A percentile compares a stretch with the other conserved stretches of the same genome.
Evolutionary conservation across 1,140 invertebrate genomes (phyloP).

Genomic region (Aphidius gifuensis): DNA sequence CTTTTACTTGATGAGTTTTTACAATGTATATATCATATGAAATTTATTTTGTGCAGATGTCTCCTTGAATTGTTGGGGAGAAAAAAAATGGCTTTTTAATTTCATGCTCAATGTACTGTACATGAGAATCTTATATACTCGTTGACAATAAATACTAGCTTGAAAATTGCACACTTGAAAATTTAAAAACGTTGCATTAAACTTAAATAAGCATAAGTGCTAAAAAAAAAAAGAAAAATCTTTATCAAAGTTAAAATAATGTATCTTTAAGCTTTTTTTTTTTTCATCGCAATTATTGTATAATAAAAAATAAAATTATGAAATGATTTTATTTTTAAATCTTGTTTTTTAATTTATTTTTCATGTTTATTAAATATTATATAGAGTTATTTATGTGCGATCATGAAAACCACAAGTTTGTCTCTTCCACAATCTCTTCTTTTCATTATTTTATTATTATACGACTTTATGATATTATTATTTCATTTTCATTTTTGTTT

Average conservation of each 20-base stretch:
- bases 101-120: constrained; percentile 21
- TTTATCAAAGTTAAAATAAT: too few species aligned
- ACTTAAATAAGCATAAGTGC: too few species aligned
- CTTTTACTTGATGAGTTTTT: too few species aligned
- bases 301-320: too few species aligned
- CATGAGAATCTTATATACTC: too few species aligned
- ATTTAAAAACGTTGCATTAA: too few species aligned
- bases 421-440: constrained; percentile 13
- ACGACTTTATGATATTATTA: constrained; percentile 5
- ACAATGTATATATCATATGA: too few species aligned
- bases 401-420: constrained; percentile 20
- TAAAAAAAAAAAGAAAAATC: too few species aligned
- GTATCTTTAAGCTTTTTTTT: neutral
- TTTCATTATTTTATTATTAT: constrained; percentile 8
- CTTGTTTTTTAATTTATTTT: too few species aligned
- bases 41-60: too few species aligned
- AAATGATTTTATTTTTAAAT: too few species aligned
- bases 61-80: neutral
- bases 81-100: constrained; percentile 25
- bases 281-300: neutral
- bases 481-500: constrained; percentile 15
- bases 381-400: neutral
- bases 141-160: constrained; percentile 8
- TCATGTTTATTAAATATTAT: too few species aligned
- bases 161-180: constrained; percentile 1